Base-by-base conservation (phyloP, 2,113 vertebrate genomes). In the Monarcha castaneiventris region DNA sequence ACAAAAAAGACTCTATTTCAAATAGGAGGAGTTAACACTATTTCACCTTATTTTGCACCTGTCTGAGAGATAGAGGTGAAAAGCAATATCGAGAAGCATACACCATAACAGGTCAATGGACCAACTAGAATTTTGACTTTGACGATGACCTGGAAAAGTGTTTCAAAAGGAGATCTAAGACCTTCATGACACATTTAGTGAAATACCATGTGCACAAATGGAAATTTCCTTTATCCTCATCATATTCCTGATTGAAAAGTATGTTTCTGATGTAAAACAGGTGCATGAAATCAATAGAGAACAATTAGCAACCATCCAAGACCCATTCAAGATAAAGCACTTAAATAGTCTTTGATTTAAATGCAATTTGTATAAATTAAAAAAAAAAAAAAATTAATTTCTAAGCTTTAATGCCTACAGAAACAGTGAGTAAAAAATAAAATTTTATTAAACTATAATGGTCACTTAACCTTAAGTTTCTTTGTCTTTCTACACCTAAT, bases 101-200 rank as follows among this genome's bases (percentile, higher is more conserved):
- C 7, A 91, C 54, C 81, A 29, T 84, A 82, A 76, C 73, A 87
- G 58, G n/a, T 23, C 77, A 95, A 76, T 85, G 66, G 69, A 82
- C 66, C 69, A 91, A 37, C 44, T 21, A 87, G 39, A 41, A 80
- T 66, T 94, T 85, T 83, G 66, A 93, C 93, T 89, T 95, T 90
- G 84, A 75, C 13, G 35, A 19, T 90, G 85, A 91, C 75, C 71
- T 75, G 32, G 27, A 46, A 87, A 90, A 62, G 21, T 58, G 35
- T 18, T 76, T 91, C 62, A 76, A 37, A 73, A 89, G 25, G 27
- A 20, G 3, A 80, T 85, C 25, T 54, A 76, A 61, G 13, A 76
- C 32, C 23, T 87, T 64, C 48, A 29, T 35, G 8, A 66, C 8
- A 35, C 9, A 16, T 17, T 52, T 29, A 25, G 4, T 33, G 41